Evolutionary conservation across 2,888 invertebrate genomes (phyloP).

Genomic region (Synanthedon myopaeformis): DNA sequence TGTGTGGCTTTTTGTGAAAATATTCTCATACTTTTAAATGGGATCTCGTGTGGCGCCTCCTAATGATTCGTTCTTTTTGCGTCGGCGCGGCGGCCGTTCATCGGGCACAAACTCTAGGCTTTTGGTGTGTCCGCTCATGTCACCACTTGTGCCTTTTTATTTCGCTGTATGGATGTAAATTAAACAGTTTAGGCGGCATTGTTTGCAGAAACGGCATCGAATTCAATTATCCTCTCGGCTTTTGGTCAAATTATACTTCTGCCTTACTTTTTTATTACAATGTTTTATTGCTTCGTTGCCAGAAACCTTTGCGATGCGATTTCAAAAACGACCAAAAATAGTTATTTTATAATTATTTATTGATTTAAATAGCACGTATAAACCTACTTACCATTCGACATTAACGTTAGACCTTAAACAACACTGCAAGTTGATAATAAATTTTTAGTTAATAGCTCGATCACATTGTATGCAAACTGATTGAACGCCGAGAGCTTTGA

Average conservation of each 20-base stretch:
- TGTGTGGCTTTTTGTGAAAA: conserved; percentile 69
- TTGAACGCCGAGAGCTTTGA: conserved; percentile 6
- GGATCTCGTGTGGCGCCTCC: conserved; percentile 70
- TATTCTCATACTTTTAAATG: conserved; percentile 71
- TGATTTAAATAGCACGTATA: too few species aligned
- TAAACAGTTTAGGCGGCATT: conserved; percentile 63
- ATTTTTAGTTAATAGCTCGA: conserved; percentile 1
- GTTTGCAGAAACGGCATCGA: conserved; percentile 32
- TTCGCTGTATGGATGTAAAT: conserved; percentile 58
- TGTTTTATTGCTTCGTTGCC: background rate
- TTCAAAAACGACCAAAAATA: too few species aligned
- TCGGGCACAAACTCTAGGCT: conserved; percentile 48
- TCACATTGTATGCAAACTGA: conserved; percentile 4
- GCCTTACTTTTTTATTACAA: conserved; percentile 9
- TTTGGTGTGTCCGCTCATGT: conserved; percentile 63
- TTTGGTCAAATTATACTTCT: conserved; percentile 15
- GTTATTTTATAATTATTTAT: too few species aligned
- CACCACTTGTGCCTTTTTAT: conserved; percentile 53
- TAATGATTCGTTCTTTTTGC: conserved; percentile 69
- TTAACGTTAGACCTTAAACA: too few species aligned
- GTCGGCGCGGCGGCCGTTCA: conserved; percentile 42
- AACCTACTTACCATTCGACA: too few species aligned
- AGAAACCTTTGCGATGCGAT: background rate
- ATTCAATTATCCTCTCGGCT: conserved; percentile 20
- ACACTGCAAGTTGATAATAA: conserved; percentile 3